A percentile compares a stretch with the other conserved stretches of the same genome.
phyloP scores from a whole-genome alignment of 2,797 vertebrate species.

The Semaprochilodus insignis region DNA sequence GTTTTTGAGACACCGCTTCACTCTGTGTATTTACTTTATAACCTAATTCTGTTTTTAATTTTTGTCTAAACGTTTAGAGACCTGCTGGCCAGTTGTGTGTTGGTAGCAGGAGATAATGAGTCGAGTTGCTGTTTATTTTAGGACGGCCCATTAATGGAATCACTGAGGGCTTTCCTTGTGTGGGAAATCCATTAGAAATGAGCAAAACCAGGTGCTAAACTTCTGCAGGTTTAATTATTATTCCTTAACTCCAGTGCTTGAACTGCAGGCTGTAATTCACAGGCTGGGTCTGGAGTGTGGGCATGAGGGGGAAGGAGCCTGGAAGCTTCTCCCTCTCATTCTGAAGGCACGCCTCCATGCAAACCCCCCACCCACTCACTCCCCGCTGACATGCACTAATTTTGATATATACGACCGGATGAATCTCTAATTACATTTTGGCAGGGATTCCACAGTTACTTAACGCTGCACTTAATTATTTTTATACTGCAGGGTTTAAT shows the following conservation, averaged over 20 bases:
- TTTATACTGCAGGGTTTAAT: conserved; percentile 77
- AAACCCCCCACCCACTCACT: no score
- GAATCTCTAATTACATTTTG: conserved; percentile 95
- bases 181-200: conserved; percentile 58
- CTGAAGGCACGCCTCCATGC: conserved; percentile 82
- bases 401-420: conserved; percentile 90
- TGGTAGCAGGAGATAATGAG: conserved; percentile 15
- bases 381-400: conserved; percentile 88
- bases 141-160: conserved; percentile 52
- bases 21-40: not conserved
- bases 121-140: conserved; percentile 51
- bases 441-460: conserved; percentile 84
- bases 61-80: no score
- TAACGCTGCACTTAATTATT: conserved; percentile 86
- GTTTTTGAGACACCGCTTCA: not conserved
- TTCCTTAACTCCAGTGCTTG: conserved; percentile 74
- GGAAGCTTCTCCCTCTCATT: conserved; percentile 75
- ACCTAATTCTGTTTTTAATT: conserved; percentile 1
- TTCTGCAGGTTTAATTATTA: conserved; percentile 80
- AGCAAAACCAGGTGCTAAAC: conserved; percentile 77
- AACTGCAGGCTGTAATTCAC: conserved; percentile 78
- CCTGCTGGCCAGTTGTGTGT: not conserved
- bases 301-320: conserved; percentile 79
- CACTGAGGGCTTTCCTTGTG: conserved; percentile 46
- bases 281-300: conserved; percentile 74